Evolutionary conservation across 1,140 invertebrate genomes (phyloP).

Genomic region (Drosophila rhopaloa): DNA sequence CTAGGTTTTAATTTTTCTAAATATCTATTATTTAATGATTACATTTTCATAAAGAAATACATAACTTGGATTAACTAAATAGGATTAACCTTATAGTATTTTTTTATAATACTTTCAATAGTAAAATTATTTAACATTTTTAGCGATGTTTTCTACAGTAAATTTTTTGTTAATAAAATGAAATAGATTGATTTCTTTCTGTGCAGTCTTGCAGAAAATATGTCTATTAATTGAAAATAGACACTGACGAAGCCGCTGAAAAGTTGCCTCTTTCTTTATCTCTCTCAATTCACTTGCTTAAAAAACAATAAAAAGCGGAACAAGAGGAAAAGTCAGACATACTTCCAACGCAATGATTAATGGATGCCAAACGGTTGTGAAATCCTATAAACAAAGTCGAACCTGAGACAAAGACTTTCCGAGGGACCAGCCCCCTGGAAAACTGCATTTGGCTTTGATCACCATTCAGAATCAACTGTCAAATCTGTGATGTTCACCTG

Average conservation of each 20-base stretch:
- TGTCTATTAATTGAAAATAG: slow-evolving; percentile 79
- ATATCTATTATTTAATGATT: too few species aligned
- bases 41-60: too few species aligned
- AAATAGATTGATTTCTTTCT: neutral
- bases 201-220: slow-evolving; percentile 51
- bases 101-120: neutral
- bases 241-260: slow-evolving; percentile 60
- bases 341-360: slow-evolving; percentile 61
- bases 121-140: neutral
- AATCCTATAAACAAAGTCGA: slow-evolving; percentile 69
- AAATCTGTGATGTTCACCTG: slow-evolving; percentile 58
- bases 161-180: too few species aligned
- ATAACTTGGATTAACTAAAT: neutral
- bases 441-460: slow-evolving; percentile 78
- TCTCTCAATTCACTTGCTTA: slow-evolving; percentile 43
- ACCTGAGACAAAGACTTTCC: slow-evolving; percentile 38
- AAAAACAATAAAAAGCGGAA: slow-evolving; percentile 70
- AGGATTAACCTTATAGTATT: neutral
- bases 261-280: slow-evolving; percentile 13
- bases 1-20: too few species aligned
- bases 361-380: slow-evolving; percentile 73
- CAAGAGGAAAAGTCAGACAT: slow-evolving; percentile 13
- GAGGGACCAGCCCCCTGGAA: slow-evolving; percentile 14
- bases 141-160: too few species aligned
- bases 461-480: slow-evolving; percentile 69